These are phyloP conservation scores for Sterrhoptilus dennistouni DNA, from an alignment of 2,113 vertebrate species.

Conservation along the genomic window DNA sequence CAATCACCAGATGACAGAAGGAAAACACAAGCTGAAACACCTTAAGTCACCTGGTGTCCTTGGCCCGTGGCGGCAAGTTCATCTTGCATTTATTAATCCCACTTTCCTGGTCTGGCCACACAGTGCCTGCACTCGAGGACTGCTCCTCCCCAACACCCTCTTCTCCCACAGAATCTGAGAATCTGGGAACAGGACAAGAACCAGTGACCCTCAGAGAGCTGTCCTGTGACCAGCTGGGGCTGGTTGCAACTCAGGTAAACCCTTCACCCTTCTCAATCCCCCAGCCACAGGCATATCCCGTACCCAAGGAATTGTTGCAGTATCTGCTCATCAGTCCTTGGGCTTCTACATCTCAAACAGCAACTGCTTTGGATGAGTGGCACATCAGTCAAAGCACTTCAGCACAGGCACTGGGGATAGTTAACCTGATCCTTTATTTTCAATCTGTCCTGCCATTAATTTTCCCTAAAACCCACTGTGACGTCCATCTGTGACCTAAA, in stretches of 20 bases:
- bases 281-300: rapidly evolving
- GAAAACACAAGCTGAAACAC: background rate
- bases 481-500: background rate
- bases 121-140: background rate
- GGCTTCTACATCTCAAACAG: background rate
- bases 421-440: background rate
- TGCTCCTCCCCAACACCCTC: background rate
- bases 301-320: background rate
- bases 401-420: background rate
- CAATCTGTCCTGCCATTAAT: background rate
- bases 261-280: background rate
- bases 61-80: background rate
- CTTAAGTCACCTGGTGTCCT: background rate
- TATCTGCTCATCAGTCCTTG: background rate
- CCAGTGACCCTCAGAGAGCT: background rate
- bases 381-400: background rate
- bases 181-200: background rate
- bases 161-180: background rate
- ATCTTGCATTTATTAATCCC: background rate
- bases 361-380: background rate
- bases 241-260: background rate
- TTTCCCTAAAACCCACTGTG: background rate
- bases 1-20: rapidly evolving
- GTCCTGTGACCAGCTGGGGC: background rate
- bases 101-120: background rate